Evolutionary conservation across 1,140 invertebrate species (phyloP).

Genomic region (Macrotrachela quadricornifera): DNA sequence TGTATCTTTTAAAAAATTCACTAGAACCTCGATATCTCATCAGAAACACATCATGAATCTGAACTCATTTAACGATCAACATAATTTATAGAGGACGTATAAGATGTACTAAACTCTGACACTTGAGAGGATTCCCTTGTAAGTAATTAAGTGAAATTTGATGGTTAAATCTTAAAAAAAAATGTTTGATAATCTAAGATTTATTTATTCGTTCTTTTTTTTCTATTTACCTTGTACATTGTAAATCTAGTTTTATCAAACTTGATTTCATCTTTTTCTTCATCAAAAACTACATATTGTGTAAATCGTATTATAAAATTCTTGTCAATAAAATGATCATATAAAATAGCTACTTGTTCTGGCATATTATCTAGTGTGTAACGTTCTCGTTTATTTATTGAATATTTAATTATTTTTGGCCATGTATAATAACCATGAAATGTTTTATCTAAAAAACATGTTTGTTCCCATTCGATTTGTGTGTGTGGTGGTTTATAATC

Average conservation of each 20-base stretch:
- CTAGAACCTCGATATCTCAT: too few species aligned
- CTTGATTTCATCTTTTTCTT: conserved; percentile 49
- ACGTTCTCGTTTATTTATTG: background rate
- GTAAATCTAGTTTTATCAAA: conserved; percentile 44
- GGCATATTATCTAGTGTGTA: conserved; percentile 9
- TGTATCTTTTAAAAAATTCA: too few species aligned
- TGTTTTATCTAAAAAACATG: conserved; percentile 44
- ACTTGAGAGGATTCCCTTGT: too few species aligned
- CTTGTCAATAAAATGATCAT: conserved; percentile 46
- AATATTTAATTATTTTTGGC: conserved; percentile 39
- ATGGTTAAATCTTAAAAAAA: too few species aligned
- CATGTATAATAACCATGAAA: conserved; percentile 56
- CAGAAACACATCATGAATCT: too few species aligned
- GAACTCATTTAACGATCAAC: too few species aligned
- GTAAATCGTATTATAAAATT: conserved; percentile 50
- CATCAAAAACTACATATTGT: too few species aligned
- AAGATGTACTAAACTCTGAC: too few species aligned
- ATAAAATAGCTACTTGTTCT: conserved; percentile 39
- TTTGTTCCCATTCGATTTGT: conserved; percentile 48
- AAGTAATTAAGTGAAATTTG: too few species aligned
- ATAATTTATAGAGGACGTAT: too few species aligned
- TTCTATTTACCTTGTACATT: conserved; percentile 44
- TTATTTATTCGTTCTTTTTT: background rate
- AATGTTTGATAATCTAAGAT: background rate
- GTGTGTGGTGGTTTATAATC: conserved; percentile 19